Conservation (phyloP, 2,113 vertebrate genomes). For the Phalacrocorax carbo region DNA sequence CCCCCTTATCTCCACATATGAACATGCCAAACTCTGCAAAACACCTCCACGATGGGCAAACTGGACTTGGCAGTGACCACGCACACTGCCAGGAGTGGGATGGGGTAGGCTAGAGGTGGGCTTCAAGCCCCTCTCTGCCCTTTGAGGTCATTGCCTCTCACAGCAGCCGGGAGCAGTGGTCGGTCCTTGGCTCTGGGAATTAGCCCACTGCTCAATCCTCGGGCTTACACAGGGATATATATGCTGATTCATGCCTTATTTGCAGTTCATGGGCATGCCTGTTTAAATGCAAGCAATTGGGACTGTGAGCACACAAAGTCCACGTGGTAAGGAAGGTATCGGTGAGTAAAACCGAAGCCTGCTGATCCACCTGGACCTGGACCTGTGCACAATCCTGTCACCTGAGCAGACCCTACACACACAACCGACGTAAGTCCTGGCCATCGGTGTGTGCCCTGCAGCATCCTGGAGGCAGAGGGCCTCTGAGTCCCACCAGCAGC, state of each 20-base stretch:
- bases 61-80: not conserved
- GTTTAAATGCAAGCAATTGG: not conserved
- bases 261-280: not conserved
- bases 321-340: not conserved
- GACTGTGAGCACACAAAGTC: not conserved
- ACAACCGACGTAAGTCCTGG: fast-evolving
- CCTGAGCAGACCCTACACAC: not conserved
- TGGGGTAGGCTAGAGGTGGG: not conserved
- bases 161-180: fast-evolving
- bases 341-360: not conserved
- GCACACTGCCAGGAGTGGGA: not conserved
- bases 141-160: not conserved
- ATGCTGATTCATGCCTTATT: not conserved
- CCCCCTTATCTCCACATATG: not conserved
- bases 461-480: not conserved
- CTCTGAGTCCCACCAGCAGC: not conserved
- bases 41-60: fast-evolving
- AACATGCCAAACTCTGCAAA: not conserved
- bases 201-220: not conserved
- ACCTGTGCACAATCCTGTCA: not conserved
- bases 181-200: not conserved
- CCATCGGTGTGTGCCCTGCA: not conserved
- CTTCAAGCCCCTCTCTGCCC: not conserved
- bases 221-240: not conserved
- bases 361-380: not conserved